phyloP scores from a whole-genome alignment of 2,797 vertebrate genomes.

The Dendrocincla tyrannina region DNA sequence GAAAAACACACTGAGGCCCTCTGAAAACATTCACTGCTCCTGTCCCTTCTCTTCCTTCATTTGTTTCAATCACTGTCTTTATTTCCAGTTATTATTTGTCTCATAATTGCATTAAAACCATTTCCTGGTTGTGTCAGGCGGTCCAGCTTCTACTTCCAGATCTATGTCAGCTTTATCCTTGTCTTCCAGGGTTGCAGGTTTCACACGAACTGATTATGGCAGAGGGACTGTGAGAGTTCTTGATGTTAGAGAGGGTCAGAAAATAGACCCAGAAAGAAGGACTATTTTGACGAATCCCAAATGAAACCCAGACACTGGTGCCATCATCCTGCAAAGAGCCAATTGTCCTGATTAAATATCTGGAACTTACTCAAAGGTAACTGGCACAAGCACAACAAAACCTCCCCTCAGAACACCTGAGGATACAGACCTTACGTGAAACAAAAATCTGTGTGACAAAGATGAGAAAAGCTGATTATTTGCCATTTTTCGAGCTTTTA shows the following conservation, averaged over 20 bases:
- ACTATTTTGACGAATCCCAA: neutral
- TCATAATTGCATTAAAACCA: neutral
- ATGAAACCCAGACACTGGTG: neutral
- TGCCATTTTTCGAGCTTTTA: neutral
- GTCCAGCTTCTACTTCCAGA: neutral
- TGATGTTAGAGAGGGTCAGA: neutral
- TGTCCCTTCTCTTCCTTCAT: neutral
- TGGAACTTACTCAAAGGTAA: neutral
- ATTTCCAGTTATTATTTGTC: neutral
- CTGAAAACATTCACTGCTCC: neutral
- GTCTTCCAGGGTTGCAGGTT: neutral
- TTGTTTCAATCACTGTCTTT: neutral
- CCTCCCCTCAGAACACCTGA: neutral
- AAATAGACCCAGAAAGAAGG: neutral
- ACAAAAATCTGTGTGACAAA: neutral
- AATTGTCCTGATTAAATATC: neutral
- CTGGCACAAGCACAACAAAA: neutral
- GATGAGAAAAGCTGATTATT: neutral
- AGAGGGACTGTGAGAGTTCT: neutral
- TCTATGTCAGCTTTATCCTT: neutral
- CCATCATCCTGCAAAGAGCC: neutral
- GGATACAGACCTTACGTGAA: accelerated
- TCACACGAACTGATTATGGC: neutral
- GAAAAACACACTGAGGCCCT: neutral
- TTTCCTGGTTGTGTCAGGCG: neutral